Conservation (phyloP, 2,113 vertebrate genomes). For the Mystacornis crossleyi region DNA sequence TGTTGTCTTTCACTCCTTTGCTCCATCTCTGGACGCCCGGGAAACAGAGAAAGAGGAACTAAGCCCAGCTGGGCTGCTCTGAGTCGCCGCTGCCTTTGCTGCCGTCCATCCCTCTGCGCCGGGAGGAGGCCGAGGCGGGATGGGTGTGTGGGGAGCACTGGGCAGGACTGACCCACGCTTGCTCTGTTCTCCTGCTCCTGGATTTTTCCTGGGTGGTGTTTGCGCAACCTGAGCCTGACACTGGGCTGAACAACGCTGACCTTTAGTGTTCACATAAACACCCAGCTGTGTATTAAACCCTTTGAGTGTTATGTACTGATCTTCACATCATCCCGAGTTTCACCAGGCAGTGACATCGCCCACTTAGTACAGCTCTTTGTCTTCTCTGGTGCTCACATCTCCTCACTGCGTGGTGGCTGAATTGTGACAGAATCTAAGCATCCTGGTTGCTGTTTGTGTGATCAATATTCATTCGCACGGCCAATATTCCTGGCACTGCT, state of each 20-base stretch:
- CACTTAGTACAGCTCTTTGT: neutral
- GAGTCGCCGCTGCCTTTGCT: neutral
- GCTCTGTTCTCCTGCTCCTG: neutral
- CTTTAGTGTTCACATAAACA: neutral
- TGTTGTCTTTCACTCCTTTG: neutral
- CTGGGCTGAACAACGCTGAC: neutral
- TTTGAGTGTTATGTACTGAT: neutral
- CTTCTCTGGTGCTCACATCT: neutral
- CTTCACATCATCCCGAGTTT: neutral
- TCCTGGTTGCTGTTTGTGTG: neutral
- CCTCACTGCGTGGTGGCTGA: neutral
- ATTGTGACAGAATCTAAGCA: neutral
- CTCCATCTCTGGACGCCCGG: neutral
- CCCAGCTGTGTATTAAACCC: neutral
- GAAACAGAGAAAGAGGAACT: neutral
- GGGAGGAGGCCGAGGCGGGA: fast-evolving
- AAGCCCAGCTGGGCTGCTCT: neutral
- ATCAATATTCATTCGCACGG: neutral
- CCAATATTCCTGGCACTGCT: neutral
- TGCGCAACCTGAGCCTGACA: neutral
- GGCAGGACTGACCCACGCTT: neutral
- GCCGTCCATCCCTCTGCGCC: neutral
- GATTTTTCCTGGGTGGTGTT: neutral
- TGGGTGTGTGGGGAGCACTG: too few relatives aligned
- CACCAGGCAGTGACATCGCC: neutral